phyloP scores from a whole-genome alignment of 1,140 invertebrate genomes.

The Ylistrum balloti region DNA sequence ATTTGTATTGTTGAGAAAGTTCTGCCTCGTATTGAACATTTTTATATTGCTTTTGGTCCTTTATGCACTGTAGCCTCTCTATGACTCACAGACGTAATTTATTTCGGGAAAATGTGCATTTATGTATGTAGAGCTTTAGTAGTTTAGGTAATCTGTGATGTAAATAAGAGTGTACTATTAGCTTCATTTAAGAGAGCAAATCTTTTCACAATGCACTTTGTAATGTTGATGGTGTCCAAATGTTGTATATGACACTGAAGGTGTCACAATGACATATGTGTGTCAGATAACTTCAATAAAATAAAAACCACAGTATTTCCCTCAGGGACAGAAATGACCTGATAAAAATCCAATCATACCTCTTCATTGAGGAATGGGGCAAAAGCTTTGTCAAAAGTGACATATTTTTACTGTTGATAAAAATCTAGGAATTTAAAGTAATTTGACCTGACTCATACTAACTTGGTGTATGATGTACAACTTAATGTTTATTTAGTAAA shows the following conservation, averaged over 20 bases:
- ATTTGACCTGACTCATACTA: slow-evolving; percentile 34
- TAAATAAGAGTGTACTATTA: not conserved
- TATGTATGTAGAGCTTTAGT: not conserved
- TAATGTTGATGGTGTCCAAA: not conserved
- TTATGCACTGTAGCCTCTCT: not conserved
- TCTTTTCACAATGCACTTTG: not conserved
- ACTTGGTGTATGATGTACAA: not conserved
- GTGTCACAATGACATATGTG: not conserved
- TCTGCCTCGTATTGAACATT: not conserved
- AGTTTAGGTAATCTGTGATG: not conserved
- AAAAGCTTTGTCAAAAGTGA: not conserved
- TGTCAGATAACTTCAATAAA: slow-evolving; percentile 20
- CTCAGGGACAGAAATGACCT: not conserved
- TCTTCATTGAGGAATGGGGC: not conserved
- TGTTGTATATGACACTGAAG: not conserved
- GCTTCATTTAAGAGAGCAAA: not conserved
- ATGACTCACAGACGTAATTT: not conserved
- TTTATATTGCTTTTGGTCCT: not conserved
- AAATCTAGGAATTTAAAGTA: slow-evolving; percentile 36
- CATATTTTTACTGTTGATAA: slow-evolving; percentile 18
- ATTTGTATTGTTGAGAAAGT: not conserved
- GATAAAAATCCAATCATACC: not conserved
- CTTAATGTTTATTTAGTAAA: not conserved
- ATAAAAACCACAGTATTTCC: slow-evolving; percentile 35
- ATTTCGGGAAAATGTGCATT: slow-evolving; percentile 7